Conservation (phyloP, 2,888 invertebrate species). For the Nebria brevicollis region DNA sequence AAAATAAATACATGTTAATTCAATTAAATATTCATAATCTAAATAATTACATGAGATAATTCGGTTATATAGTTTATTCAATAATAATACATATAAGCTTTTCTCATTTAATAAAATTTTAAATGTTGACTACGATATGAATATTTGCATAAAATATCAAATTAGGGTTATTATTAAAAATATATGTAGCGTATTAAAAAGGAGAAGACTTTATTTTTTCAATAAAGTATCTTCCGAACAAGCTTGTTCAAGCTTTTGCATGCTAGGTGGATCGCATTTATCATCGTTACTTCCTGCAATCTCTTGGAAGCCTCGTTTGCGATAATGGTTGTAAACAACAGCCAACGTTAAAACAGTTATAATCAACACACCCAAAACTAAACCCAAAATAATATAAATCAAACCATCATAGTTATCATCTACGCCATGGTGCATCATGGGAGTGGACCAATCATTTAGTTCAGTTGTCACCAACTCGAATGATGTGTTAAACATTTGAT, state of each 20-base stretch:
- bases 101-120: too few species aligned
- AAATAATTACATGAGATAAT: too few species aligned
- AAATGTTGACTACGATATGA: too few species aligned
- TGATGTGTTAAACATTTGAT: background rate
- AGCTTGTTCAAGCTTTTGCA: slow-evolving; percentile 25
- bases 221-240: slow-evolving; percentile 27
- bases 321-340: slow-evolving; percentile 51
- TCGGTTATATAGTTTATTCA: too few species aligned
- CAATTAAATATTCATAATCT: too few species aligned
- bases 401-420: slow-evolving; percentile 44
- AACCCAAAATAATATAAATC: slow-evolving; percentile 52
- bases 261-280: slow-evolving; percentile 48
- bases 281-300: slow-evolving; percentile 49
- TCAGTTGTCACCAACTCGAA: background rate
- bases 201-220: slow-evolving; percentile 17
- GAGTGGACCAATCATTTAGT: slow-evolving; percentile 19
- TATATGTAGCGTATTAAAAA: slow-evolving; percentile 5
- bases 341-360: slow-evolving; percentile 49
- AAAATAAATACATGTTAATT: too few species aligned
- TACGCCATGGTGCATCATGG: slow-evolving; percentile 22
- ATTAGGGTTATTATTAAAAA: background rate
- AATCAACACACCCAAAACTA: slow-evolving; percentile 52
- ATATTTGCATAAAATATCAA: background rate
- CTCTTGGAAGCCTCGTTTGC: slow-evolving; percentile 48
- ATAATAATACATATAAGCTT: too few species aligned